These are phyloP conservation scores for Macrobrachium rosenbergii DNA, from an alignment of 1,140 invertebrate species.

Conservation along the genomic window DNA sequence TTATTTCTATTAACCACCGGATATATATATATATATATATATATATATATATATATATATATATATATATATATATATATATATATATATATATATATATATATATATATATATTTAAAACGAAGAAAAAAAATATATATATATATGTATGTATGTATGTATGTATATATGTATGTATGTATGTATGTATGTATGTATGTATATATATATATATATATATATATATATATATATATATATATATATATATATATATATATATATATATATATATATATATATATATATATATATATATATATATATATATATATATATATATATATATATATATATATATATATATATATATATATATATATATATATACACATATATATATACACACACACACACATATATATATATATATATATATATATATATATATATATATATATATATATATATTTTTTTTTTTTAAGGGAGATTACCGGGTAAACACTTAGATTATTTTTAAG, in stretches of 20 bases:
- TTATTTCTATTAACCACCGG: too few species aligned
- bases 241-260: not conserved
- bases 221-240: too few species aligned
- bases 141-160: not conserved
- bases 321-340: not conserved
- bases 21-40: too few species aligned
- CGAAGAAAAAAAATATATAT: too few species aligned
- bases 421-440: slow-evolving; percentile 2
- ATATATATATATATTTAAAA: slow-evolving; percentile 9
- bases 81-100: slow-evolving; percentile 5
- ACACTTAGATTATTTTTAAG: not conserved
- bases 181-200: too few species aligned
- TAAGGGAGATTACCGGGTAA: too few species aligned
- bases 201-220: too few species aligned
- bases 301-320: not conserved
- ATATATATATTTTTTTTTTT: not conserved
- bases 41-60: not conserved
- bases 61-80: not conserved
- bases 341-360: not conserved
- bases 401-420: slow-evolving; percentile 24
- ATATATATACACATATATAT: slow-evolving; percentile 16
- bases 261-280: slow-evolving; percentile 4
- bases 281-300: not conserved
- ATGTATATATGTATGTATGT: too few species aligned
- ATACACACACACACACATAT: not conserved